A percentile compares a stretch with the other conserved stretches of the same genome.
These are phyloP conservation scores for Diplodus puntazzo DNA, from an alignment of 2,797 vertebrate genomes.

Conservation along the genomic window DNA sequence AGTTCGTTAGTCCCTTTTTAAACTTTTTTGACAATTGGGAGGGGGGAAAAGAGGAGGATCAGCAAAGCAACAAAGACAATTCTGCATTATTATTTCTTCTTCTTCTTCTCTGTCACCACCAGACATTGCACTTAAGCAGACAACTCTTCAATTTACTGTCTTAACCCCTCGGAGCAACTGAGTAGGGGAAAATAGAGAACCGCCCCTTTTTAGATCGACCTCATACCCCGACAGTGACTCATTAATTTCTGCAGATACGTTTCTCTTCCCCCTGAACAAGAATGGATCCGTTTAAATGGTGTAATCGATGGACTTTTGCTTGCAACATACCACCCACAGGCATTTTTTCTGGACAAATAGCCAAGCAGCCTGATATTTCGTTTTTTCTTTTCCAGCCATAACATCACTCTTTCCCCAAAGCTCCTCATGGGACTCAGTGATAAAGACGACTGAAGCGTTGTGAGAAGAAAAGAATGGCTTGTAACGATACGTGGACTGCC, in stretches of 20 bases:
- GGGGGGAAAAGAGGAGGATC: conserved; percentile 53
- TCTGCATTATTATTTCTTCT: conserved; percentile 55
- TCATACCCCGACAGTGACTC: conserved; percentile 36
- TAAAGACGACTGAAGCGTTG: conserved; percentile 59
- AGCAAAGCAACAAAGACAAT: conserved; percentile 73
- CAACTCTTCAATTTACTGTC: conserved; percentile 57
- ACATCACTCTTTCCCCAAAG: conserved; percentile 49
- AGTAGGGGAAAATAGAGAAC: conserved; percentile 38
- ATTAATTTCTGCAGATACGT: conserved; percentile 52
- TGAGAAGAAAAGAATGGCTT: conserved; percentile 57
- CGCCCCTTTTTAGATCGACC: conserved; percentile 39
- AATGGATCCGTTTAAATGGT: conserved; percentile 55
- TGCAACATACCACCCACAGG: conserved; percentile 60
- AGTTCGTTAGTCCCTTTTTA: conserved; percentile 80
- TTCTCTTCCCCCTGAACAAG: conserved; percentile 29
- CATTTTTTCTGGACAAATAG: conserved; percentile 64
- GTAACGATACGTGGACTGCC: conserved; percentile 68
- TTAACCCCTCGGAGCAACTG: conserved; percentile 52
- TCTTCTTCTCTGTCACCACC: conserved; percentile 41
- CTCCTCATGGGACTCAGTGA: conserved; percentile 54
- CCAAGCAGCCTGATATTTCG: conserved; percentile 43
- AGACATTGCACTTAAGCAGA: conserved; percentile 69
- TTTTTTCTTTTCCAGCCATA: conserved; percentile 14
- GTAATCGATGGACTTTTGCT: conserved; percentile 61
- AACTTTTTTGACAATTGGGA: conserved; percentile 67